phyloP scores from a whole-genome alignment of 1,140 invertebrate genomes.

The Zaprionus nigranus region DNA sequence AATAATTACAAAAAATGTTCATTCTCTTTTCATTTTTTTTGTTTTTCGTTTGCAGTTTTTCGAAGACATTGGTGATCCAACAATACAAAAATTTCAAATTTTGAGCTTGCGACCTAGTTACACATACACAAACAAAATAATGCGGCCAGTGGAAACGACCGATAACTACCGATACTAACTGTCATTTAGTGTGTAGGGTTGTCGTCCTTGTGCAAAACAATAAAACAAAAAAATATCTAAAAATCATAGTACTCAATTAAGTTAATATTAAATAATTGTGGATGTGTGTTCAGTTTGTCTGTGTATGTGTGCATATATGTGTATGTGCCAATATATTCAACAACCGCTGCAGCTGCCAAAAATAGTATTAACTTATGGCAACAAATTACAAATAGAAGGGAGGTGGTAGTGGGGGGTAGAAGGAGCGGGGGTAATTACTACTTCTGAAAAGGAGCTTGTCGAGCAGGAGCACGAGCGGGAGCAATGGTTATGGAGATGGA shows the following conservation, averaged over 20 bases:
- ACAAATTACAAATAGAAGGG: constrained; percentile 26
- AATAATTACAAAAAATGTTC: constrained; percentile 73
- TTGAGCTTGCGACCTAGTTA: constrained; percentile 71
- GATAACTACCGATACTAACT: constrained; percentile 1
- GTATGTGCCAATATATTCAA: constrained; percentile 27
- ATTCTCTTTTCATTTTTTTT: constrained; percentile 37
- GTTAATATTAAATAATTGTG: constrained; percentile 23
- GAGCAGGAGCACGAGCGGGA: not conserved
- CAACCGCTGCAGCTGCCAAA: constrained; percentile 38
- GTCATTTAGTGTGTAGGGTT: constrained; percentile 10
- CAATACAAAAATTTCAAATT: constrained; percentile 58
- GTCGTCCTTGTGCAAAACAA: constrained; percentile 7
- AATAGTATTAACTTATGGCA: constrained; percentile 40
- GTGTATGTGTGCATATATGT: constrained; percentile 22
- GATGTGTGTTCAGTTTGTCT: not conserved
- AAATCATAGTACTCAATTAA: constrained; percentile 17
- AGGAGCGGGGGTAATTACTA: constrained; percentile 19
- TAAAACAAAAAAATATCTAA: constrained; percentile 6
- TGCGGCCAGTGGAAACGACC: constrained; percentile 12
- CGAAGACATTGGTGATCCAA: constrained; percentile 75
- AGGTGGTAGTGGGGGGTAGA: not conserved
- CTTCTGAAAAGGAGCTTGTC: constrained; percentile 25
- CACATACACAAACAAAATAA: not conserved
- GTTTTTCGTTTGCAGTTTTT: constrained; percentile 53
- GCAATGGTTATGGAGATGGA: constrained; percentile 33